These are phyloP conservation scores for Theropithecus gelada DNA, from an alignment of 2,113 vertebrate genomes.

Conservation along the genomic window DNA sequence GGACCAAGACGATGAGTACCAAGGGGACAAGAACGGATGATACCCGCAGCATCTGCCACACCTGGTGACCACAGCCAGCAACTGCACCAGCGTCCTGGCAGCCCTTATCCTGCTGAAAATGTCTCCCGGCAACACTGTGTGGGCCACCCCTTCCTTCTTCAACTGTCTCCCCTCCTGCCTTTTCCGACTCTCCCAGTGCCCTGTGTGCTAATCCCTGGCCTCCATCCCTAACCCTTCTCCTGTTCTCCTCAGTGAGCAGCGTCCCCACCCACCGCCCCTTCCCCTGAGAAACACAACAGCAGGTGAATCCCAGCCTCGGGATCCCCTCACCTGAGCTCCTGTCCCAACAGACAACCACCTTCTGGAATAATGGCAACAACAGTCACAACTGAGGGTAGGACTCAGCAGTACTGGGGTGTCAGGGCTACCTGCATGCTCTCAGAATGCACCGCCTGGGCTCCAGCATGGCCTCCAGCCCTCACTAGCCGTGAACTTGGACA, in stretches of 20 bases:
- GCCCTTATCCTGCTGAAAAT: neutral
- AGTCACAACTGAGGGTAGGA: too few species aligned
- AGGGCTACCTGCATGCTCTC: neutral
- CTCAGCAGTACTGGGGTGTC: fast-evolving
- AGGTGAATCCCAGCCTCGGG: neutral
- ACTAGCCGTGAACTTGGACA: neutral
- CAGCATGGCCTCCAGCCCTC: neutral
- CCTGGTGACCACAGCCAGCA: neutral
- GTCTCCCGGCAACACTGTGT: neutral
- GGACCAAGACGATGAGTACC: neutral
- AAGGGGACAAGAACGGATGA: neutral
- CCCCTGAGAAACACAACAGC: neutral
- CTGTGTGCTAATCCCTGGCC: neutral
- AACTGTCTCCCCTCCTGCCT: neutral
- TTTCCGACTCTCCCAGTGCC: neutral
- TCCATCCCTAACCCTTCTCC: neutral
- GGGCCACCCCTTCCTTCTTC: neutral
- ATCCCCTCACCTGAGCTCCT: neutral
- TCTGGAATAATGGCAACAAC: neutral
- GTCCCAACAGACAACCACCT: neutral
- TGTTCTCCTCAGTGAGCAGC: too few species aligned
- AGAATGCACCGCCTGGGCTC: neutral
- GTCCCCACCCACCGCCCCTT: neutral
- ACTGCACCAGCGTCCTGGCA: neutral
- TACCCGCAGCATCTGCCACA: neutral